Percentiles rank a stretch among this genome's conserved stretches.
Evolutionary conservation across 2,888 invertebrate genomes (phyloP).

Genomic region (Allolobophora icterica): DNA sequence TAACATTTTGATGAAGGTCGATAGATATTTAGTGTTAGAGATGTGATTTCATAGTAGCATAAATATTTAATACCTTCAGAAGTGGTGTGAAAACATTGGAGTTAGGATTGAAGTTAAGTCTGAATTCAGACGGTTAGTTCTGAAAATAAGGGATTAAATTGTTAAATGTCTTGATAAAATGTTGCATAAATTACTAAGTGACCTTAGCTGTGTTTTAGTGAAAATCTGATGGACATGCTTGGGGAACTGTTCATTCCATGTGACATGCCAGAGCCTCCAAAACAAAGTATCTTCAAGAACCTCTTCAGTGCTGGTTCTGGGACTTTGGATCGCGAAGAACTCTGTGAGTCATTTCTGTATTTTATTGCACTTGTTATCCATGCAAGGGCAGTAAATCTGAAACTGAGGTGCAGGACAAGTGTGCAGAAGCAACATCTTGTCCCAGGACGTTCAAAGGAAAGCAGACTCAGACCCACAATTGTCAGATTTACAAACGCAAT

Average conservation of each 20-base stretch:
- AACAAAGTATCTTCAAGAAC: conserved; percentile 94
- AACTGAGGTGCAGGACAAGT: no score
- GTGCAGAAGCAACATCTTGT: no score
- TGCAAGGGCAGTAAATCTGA: no score
- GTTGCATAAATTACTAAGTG: conserved; percentile 41
- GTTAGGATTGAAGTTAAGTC: conserved; percentile 1
- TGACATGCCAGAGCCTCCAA: conserved; percentile 96
- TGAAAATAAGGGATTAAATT: neutral
- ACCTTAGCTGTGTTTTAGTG: conserved; percentile 69
- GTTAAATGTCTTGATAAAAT: neutral
- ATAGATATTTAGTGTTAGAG: neutral
- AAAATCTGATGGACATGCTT: conserved; percentile 88
- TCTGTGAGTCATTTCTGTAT: conserved; percentile 74
- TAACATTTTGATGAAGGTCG: neutral
- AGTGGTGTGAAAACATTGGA: neutral
- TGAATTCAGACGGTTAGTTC: neutral
- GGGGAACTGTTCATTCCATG: conserved; percentile 90
- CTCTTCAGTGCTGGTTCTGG: conserved; percentile 68
- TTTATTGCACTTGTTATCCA: no score
- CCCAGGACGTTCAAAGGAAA: no score
- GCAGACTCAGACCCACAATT: no score
- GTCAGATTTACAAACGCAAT: no score
- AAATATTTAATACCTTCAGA: no score
- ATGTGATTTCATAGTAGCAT: no score
- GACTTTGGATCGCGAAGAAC: conserved; percentile 86